Conservation (phyloP, 2,797 vertebrate genomes). For the Eulemur albifrons region DNA sequence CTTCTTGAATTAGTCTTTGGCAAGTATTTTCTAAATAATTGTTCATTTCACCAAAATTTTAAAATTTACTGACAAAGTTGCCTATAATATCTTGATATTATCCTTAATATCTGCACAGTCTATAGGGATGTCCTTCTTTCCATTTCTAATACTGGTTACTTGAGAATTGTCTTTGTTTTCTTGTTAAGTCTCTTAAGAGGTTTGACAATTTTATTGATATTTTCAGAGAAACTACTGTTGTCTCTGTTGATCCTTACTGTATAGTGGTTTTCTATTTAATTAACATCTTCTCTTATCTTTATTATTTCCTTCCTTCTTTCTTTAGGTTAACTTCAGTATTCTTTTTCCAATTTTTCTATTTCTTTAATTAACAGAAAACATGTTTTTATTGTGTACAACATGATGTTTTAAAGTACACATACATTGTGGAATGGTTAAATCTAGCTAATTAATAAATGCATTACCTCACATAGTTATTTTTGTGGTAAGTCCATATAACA, state of each 20-base stretch:
- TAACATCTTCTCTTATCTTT: not conserved
- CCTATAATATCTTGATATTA: not conserved
- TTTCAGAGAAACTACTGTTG: not conserved
- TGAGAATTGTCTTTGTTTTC: too few species aligned
- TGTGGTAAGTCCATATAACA: too few species aligned
- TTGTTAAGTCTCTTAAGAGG: too few species aligned
- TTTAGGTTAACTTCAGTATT: not conserved
- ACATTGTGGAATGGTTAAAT: too few species aligned
- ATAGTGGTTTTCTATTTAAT: not conserved
- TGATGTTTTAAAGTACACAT: too few species aligned
- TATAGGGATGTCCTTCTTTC: too few species aligned
- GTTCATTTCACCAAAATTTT: not conserved
- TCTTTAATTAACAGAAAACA: too few species aligned
- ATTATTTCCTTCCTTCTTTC: not conserved
- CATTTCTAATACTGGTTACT: too few species aligned
- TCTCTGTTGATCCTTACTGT: not conserved
- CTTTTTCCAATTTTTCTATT: too few species aligned
- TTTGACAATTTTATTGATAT: not conserved
- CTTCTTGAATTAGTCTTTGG: not conserved
- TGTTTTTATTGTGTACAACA: too few species aligned
- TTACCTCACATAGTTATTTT: too few species aligned
- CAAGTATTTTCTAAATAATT: not conserved
- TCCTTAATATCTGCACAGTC: not conserved
- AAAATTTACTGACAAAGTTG: not conserved
- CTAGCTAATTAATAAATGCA: too few species aligned